Evolutionary conservation across 2,113 vertebrate genomes (phyloP).

Genomic region (Colaptes auratus): DNA sequence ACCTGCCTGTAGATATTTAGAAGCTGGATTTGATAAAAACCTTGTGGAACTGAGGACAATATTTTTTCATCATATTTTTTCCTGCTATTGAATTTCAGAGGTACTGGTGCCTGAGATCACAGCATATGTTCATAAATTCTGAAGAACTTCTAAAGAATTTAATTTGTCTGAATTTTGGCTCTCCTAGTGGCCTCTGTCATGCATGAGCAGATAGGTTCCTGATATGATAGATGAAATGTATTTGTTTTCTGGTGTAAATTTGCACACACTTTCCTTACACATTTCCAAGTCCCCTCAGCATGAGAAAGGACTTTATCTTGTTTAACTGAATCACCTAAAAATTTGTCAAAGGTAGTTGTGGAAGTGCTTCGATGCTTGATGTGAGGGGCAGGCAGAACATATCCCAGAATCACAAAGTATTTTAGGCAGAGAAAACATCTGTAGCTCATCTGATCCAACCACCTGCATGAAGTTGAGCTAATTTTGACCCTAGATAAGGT

Average conservation of each 20-base stretch:
- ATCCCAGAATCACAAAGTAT: background rate
- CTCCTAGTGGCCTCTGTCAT: background rate
- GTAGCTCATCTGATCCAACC: background rate
- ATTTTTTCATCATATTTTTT: background rate
- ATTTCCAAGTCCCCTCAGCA: background rate
- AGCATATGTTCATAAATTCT: background rate
- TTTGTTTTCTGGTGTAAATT: background rate
- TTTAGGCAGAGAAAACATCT: background rate
- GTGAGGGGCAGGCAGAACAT: background rate
- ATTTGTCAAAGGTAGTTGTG: background rate
- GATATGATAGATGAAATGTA: background rate
- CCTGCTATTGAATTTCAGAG: background rate
- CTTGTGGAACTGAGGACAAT: background rate
- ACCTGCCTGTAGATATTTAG: background rate
- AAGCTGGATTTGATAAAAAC: background rate
- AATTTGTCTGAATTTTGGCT: background rate
- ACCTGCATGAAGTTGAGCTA: accelerated
- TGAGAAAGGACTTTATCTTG: background rate
- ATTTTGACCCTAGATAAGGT: background rate
- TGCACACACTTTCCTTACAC: background rate
- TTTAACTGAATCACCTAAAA: background rate
- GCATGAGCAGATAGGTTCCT: accelerated
- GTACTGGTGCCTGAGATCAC: background rate
- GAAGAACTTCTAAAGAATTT: background rate
- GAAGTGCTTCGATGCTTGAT: accelerated